Conservation (phyloP, 2,888 invertebrate genomes). For the Agriopis marginaria region DNA sequence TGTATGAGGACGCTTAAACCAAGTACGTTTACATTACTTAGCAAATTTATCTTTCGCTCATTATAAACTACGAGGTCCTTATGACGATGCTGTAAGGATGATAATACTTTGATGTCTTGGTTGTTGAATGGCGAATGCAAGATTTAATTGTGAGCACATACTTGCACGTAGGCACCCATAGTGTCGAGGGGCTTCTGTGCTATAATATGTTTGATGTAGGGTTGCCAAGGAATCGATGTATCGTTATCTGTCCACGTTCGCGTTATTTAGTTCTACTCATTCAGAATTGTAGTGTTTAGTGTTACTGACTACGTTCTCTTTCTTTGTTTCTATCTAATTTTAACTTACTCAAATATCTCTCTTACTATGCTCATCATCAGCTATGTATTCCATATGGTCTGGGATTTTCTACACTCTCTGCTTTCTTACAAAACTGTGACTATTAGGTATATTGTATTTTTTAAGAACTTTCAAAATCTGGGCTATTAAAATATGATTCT, state of each 20-base stretch:
- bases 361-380: too few species aligned
- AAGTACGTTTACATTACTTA: slow-evolving; percentile 41
- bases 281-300: background rate
- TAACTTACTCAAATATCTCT: too few species aligned
- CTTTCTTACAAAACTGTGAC: too few species aligned
- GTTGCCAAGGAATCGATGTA: slow-evolving; percentile 29
- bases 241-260: background rate
- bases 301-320: background rate
- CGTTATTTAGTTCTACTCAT: background rate
- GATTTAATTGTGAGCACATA: slow-evolving; percentile 42
- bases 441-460: too few species aligned
- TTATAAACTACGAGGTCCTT: slow-evolving; percentile 23
- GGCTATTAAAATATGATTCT: background rate
- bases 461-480: background rate
- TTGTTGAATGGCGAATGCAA: slow-evolving; percentile 32
- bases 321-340: background rate
- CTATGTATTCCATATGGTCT: too few species aligned
- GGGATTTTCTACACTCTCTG: too few species aligned
- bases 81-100: slow-evolving; percentile 32
- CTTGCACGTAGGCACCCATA: slow-evolving; percentile 46
- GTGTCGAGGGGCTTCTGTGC: slow-evolving; percentile 47
- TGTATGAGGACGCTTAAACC: slow-evolving; percentile 41
- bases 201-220: slow-evolving; percentile 37
- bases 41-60: slow-evolving; percentile 28
- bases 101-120: slow-evolving; percentile 35